These are phyloP conservation scores for Lypha dubia DNA, from an alignment of 2,888 invertebrate genomes.

Conservation along the genomic window DNA sequence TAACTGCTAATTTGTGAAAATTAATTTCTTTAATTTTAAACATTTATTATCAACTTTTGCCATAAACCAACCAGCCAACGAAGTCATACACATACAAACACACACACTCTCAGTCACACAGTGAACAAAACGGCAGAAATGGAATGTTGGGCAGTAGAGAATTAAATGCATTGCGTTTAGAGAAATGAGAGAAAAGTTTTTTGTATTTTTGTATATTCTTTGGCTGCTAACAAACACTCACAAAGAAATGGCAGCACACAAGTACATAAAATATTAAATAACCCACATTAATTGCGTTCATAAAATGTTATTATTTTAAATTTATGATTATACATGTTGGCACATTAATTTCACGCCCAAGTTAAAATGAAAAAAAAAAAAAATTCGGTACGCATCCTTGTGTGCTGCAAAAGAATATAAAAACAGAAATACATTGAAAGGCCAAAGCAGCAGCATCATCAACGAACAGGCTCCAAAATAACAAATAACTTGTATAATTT, in stretches of 20 bases:
- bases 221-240: conserved; percentile 19
- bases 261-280: conserved; percentile 69
- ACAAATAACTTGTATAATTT: conserved; percentile 51
- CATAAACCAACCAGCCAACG: conserved; percentile 24
- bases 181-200: conserved; percentile 25
- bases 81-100: background rate
- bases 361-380: conserved; percentile 10
- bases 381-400: background rate
- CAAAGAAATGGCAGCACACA: conserved; percentile 3
- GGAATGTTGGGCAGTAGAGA: conserved; percentile 29
- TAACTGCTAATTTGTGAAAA: conserved; percentile 60
- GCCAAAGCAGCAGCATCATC: background rate
- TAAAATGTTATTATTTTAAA: conserved; percentile 77
- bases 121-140: conserved; percentile 1
- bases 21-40: conserved; percentile 58
- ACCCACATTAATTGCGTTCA: conserved; percentile 77
- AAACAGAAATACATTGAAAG: background rate
- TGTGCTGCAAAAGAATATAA: background rate
- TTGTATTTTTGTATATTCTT: no score
- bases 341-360: conserved; percentile 68
- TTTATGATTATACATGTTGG: conserved; percentile 75
- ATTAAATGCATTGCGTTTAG: conserved; percentile 40
- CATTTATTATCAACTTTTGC: conserved; percentile 57
- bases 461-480: background rate
- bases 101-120: background rate